Base-by-base conservation (phyloP, 2,113 vertebrate genomes). In the Seriola rivoliana region DNA sequence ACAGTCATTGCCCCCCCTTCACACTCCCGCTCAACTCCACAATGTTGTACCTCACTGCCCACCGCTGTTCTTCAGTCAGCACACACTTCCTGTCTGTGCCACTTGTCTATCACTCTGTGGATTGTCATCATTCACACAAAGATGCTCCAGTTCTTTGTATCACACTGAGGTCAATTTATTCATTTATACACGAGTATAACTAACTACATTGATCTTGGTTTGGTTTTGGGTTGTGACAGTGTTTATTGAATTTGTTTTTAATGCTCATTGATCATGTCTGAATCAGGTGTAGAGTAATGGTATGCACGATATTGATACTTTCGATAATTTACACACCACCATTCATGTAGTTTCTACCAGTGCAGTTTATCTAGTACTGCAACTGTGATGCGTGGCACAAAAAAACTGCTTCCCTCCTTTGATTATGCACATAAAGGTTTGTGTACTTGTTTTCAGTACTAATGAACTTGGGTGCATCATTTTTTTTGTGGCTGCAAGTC, bases 111-210 rank as follows among this genome's bases (percentile, higher is more conserved):
- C 85, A 83, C 79, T 46, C 71, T 80, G 82, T 87, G 92, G 91
- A 91, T n/a, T 80, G 84, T 92, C 88, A 72, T 90, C 86, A 91
- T 91, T 80, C 25, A 72, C 75, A 84, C 76, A n/a, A 7, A 54
- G 8, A 29, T 38, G 21, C 2, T 50, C 1, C 19, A 23, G 14
- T 42, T 10, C 11, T 23, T 25, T 11, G 5, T 34, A 34, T 80
- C 9, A 42, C 58, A 50, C 23, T 29, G 14, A 66, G 48, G 48
- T 85, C 70, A 38, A 57, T 66, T 21, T 50, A 25, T 62, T 21
- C 59, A 32, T 70, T 57, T 8, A 59, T 57, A 55, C 46, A 50
- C 0, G 2, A 66, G 72, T 55, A 55, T 29, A 66, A 73, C 50
- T 54, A 25, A 78, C 8, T 2, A 38, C 25, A 59, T 58, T 65